Percentiles rank a stretch among this genome's conserved stretches.
These are phyloP conservation scores for Brachionus koreanus DNA, from an alignment of 1,140 invertebrate genomes.

Conservation along the genomic window DNA sequence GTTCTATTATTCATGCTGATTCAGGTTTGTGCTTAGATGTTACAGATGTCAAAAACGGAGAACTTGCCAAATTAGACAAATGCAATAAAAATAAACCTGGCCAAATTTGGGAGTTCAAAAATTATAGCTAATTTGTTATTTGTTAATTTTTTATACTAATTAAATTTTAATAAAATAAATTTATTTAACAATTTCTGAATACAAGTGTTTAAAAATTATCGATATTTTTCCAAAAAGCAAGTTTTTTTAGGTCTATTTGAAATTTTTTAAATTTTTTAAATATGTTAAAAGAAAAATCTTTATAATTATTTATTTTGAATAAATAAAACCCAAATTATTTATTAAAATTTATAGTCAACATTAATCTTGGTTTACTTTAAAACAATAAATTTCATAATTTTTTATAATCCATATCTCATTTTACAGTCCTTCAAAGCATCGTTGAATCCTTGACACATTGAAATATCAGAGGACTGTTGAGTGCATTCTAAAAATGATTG, in stretches of 20 bases:
- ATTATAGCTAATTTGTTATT: constrained; percentile 33
- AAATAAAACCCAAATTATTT: too few species aligned
- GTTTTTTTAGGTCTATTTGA: too few species aligned
- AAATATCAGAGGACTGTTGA: constrained; percentile 74
- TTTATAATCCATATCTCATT: constrained; percentile 39
- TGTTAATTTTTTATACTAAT: constrained; percentile 2
- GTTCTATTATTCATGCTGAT: constrained; percentile 47
- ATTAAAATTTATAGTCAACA: neutral
- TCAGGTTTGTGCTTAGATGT: constrained; percentile 50
- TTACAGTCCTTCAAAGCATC: constrained; percentile 82
- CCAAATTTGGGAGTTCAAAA: constrained; percentile 51
- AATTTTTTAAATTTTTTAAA: too few species aligned
- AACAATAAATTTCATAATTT: neutral
- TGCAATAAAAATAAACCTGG: constrained; percentile 49
- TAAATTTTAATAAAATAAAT: neutral
- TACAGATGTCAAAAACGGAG: constrained; percentile 47
- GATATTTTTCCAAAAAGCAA: too few species aligned
- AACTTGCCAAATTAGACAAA: constrained; percentile 46
- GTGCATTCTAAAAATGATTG: constrained; percentile 83
- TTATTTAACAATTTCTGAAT: neutral
- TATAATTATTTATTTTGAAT: too few species aligned
- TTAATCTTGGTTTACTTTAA: neutral
- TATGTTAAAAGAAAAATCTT: too few species aligned
- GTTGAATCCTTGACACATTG: constrained; percentile 84
- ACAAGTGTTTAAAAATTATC: neutral